Base-by-base conservation (phyloP, 2,797 vertebrate genomes). In the Enteromius unitaeniatus region DNA sequence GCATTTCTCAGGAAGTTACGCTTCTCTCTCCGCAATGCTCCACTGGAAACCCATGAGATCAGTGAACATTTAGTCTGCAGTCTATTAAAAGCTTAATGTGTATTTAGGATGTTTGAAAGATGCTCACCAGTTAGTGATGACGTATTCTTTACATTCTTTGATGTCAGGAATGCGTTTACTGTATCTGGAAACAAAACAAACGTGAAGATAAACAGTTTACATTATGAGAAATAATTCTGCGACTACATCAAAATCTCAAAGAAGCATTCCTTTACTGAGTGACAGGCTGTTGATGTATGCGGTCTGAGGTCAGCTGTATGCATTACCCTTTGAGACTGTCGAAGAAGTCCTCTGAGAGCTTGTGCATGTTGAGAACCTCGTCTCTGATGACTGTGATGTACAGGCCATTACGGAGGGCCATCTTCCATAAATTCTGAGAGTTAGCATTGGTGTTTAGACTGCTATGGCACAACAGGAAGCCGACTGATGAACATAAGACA, bases 381-480 rank as follows among this genome's bases (percentile, higher is more conserved):
- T 98, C 97, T 23, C 97, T 93, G 88, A 95, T 92, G 26, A 99
- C 94, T 37, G 92, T 93, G 89, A 99, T 47, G 85, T 93, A 96
- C 65, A 97, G 88, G 17, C 97, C 94, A 0, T 96, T 96, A 79
- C 95, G 95, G 76, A 99, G 94, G 14, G 93, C 96, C 92, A 93
- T 91, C 88, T 97, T 96, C 98, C 98, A 99, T 88, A 99, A 92
- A 37, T 95, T 95, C 92, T 93, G 95, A 67, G 96, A 97, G 6
- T 90, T 88, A 45, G 89, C 90, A 67, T 95, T 94, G 0, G 90
- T 70, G 73, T 94, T 95, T 86, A 99, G 93, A 28, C 96, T 97
- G 84, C 89, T 94, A 53, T 97, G 96, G 86, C 97, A 99, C 92
- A 97, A 91, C 91, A 99, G 92, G 94, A 98, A 98, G 14, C 97